Evolutionary conservation across 2,113 vertebrate genomes (phyloP).

Genomic region (Sorex fumeus): DNA sequence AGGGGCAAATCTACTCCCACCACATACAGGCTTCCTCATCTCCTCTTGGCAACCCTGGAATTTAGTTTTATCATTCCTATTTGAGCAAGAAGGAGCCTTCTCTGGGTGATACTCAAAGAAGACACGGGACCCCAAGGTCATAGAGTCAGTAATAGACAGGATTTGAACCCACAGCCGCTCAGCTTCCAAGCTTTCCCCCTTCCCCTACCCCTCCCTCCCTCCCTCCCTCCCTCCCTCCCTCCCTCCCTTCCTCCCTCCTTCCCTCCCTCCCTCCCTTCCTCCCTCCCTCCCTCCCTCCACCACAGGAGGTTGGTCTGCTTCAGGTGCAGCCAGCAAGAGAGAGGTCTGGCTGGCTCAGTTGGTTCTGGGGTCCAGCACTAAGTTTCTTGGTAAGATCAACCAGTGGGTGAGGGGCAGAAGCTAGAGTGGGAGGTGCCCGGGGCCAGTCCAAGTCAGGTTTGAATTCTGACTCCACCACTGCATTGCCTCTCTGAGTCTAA

Average conservation of each 20-base stretch:
- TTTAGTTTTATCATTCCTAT: background rate
- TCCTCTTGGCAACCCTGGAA: background rate
- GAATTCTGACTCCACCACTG: background rate
- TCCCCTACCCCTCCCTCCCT: background rate
- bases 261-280: too few relatives aligned
- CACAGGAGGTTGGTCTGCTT: background rate
- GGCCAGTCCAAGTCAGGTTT: background rate
- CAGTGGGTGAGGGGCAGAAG: background rate
- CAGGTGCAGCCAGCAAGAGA: background rate
- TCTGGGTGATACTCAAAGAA: background rate
- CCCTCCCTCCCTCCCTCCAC: background rate
- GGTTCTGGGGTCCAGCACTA: background rate
- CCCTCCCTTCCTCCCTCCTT: background rate
- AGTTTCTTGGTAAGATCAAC: background rate
- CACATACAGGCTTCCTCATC: background rate
- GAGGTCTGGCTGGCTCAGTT: background rate
- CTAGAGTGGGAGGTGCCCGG: background rate
- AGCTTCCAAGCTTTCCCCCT: background rate
- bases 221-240: background rate
- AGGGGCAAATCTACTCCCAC: background rate
- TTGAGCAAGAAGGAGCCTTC: background rate
- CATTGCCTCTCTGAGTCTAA: conserved; percentile 38
- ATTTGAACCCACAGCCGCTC: background rate
- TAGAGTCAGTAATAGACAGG: background rate
- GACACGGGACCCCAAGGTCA: background rate